These are phyloP conservation scores for Pampus argenteus DNA, from an alignment of 2,797 vertebrate species.

Conservation along the genomic window DNA sequence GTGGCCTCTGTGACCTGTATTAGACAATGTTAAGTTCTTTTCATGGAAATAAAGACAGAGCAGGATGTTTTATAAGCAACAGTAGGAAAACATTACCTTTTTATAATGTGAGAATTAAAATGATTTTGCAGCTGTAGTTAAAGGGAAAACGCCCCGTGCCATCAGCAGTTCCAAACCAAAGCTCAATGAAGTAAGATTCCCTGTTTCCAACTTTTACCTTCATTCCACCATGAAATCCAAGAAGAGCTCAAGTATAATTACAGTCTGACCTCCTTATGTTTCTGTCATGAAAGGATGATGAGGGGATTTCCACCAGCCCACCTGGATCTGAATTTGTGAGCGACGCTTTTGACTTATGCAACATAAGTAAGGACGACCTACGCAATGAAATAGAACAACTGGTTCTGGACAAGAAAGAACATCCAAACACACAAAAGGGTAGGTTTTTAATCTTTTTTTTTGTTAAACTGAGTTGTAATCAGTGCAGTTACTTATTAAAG, in stretches of 20 bases:
- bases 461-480: conserved; percentile 10
- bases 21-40: neutral
- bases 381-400: conserved; percentile 95
- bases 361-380: conserved; percentile 91
- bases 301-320: conserved; percentile 91
- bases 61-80: neutral
- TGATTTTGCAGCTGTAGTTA: conserved; percentile 60
- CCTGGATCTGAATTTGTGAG: conserved; percentile 92
- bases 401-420: conserved; percentile 89
- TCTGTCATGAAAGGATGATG: conserved; percentile 83
- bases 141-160: conserved; percentile 60
- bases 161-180: conserved; percentile 62
- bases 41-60: too few relatives aligned
- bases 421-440: conserved; percentile 81
- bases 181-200: conserved; percentile 65
- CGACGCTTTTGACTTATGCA: conserved; percentile 91
- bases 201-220: neutral
- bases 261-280: conserved; percentile 4
- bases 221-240: too few relatives aligned
- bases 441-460: neutral
- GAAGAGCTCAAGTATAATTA: neutral
- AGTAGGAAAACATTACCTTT: neutral
- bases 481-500: neutral
- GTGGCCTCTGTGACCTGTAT: too few relatives aligned
- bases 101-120: conserved; percentile 6